Evolutionary conservation across 2,113 vertebrate genomes (phyloP), one percentile per base, ranked within the genome.

Genomic region (Lepisosteus oculatus): DNA sequence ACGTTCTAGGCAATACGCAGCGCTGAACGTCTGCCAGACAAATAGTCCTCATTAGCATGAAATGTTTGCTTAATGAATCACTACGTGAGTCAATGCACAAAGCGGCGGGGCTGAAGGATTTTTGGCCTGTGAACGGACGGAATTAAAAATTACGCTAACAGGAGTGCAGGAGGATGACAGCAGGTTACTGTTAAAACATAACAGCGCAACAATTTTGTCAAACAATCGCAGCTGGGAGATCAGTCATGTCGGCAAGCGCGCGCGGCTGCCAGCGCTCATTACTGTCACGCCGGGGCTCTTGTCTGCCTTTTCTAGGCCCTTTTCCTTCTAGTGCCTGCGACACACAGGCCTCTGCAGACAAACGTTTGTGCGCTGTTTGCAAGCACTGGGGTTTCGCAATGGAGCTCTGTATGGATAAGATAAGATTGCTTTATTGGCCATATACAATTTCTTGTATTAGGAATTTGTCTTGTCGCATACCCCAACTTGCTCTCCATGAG

Each of bases 11-110:
- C 29, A 3, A 12, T 51, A 13, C 1, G 9, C 15, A 43, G 51
- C 15, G 51, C n/a, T 68, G 51, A 17, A 11, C 43, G 43, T n/a
- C 8, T 29, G 4, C 65, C 65, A 63, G 59, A 69, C 44, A 72
- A 72, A 77, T 12, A 70, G 68, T 5, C 59, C 61, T 75, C 70
- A 77, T 77, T 76, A 76, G 44, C 64, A 57, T 55, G 69, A 65
- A 74, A 66, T 79, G 78, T 78, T 82, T 74, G 74, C 65, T 56
- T 78, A 76, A 76, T 74, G 72, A 79, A 76, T 76, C 74, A 76
- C 66, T 7, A 70, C 57, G 57, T 64, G 44, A 67, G 68, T 74
- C 69, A 67, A 57, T 45, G 55, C 57, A 41, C 68, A n/a, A 51
- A 2, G 42, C 71, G 44, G 68, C 44, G 5, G 43, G 69, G 69